Percentiles rank a stretch among this genome's conserved stretches.
Evolutionary conservation across 2,113 vertebrate genomes (phyloP).

Genomic region (Phaethornis superciliosus): DNA sequence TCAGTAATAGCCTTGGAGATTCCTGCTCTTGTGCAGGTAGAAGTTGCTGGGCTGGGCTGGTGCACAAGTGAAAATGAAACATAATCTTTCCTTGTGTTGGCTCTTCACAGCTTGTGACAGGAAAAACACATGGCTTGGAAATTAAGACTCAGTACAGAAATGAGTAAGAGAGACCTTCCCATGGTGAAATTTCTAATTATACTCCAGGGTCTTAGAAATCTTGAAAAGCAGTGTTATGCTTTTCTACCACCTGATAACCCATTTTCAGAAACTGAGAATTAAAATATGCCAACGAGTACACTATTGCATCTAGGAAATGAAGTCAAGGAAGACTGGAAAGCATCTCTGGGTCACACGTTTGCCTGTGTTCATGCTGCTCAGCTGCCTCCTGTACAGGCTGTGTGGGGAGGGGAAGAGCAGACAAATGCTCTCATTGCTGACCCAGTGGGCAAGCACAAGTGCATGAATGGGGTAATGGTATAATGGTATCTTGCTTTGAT

Average conservation of each 20-base stretch:
- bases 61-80: not conserved
- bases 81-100: not conserved
- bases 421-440: not conserved
- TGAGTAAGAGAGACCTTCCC: not conserved
- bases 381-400: not conserved
- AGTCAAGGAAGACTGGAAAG: not conserved
- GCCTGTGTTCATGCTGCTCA: not conserved
- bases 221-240: not conserved
- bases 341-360: not conserved
- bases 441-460: not conserved
- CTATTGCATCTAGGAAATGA: not conserved
- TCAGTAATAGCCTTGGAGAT: not conserved
- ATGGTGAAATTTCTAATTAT: not conserved
- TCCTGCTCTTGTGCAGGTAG: not conserved
- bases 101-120: not conserved
- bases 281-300: not conserved
- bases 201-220: not conserved
- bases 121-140: not conserved
- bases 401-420: not conserved
- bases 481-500: conserved; percentile 42
- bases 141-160: not conserved
- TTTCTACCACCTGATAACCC: not conserved
- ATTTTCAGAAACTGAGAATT: not conserved
- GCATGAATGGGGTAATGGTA: not conserved
- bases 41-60: not conserved